phyloP scores from a whole-genome alignment of 2,797 vertebrate genomes.

The Parotocinclus haroldoi region DNA sequence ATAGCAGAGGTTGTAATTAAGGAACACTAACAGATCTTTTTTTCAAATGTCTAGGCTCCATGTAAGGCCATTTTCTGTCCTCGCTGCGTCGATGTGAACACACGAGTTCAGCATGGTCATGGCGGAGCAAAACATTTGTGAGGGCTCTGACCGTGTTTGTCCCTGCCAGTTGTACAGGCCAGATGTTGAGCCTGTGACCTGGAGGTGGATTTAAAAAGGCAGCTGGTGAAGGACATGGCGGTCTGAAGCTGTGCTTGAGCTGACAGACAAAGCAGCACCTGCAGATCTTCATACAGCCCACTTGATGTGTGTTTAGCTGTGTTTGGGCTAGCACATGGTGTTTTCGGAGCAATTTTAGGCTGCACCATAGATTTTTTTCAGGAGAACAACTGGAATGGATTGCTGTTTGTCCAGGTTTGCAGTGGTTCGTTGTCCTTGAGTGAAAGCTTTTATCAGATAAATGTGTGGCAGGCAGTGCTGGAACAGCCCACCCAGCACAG shows the following conservation, averaged over 20 bases:
- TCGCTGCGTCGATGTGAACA: no score
- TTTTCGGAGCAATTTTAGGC: conserved; percentile 5
- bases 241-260: conserved; percentile 4
- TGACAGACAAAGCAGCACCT: conserved; percentile 8
- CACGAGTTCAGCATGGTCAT: no score
- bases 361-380: conserved; percentile 8
- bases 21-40: no score
- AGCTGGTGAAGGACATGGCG: conserved; percentile 12
- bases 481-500: conserved; percentile 9
- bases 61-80: no score
- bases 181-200: conserved; percentile 20
- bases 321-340: conserved; percentile 29
- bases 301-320: conserved; percentile 19
- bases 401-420: conserved; percentile 28
- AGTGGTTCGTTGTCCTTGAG: conserved; percentile 35
- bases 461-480: conserved; percentile 25
- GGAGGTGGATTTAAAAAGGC: conserved; percentile 18
- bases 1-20: no score
- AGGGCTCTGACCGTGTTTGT: conserved; percentile 6
- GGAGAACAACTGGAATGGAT: conserved; percentile 36
- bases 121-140: conserved; percentile 7
- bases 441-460: conserved; percentile 28
- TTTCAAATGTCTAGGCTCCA: no score
- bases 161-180: conserved; percentile 2
- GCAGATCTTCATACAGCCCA: conserved; percentile 23